Base-by-base conservation (phyloP, 2,888 invertebrate genomes). In the Oscheius sp. region DNA sequence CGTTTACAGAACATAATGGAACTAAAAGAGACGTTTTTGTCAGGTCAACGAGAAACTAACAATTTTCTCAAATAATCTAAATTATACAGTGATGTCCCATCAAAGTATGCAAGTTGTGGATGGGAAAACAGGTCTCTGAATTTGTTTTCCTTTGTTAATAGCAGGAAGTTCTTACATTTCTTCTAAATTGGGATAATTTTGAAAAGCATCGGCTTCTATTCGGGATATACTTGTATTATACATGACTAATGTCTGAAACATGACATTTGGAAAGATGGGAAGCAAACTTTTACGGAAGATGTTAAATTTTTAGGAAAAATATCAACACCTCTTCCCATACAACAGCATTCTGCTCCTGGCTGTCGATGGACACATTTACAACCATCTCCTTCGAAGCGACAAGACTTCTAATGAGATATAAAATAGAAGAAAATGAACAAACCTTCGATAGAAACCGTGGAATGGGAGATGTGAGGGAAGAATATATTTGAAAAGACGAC, bases 1-100 rank as follows among this genome's bases (percentile, higher is more conserved):
- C 70, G 71, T 2, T 73, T 76, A 59, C 80, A 82, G 30, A 70
- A 68, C 2, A 69, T 68, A 5, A 82, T 71, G 22, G 75, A 76
- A 28, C 80, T 80, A 59, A 57, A 80, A 70, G 30, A 24, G 30
- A 28, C 36, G 6, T 6, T 12, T 2, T 17, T 14, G n/a, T 41
- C 2, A 22, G 12, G 3, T 5, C 22, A 47, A 47, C 47, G 17
- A 17, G 20, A 59, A 26, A 72, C 70, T 54, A n/a, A 68, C 56
- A 77, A 67, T 65, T 77, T 77, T 24, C 73, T 59, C 12, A 77
- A 67, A 59, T 71, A 61, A 9, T 57, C 61, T 2, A 75, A 51
- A 49, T 68, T 67, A 0, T 61, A 22, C 2, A 77, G 56, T 0
- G 72, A 65, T 2, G 66, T 59, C 14, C 65, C 74, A 51, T 77